These are phyloP conservation scores for Cydia pomonella DNA, from an alignment of 1,140 invertebrate species.

Conservation along the genomic window DNA sequence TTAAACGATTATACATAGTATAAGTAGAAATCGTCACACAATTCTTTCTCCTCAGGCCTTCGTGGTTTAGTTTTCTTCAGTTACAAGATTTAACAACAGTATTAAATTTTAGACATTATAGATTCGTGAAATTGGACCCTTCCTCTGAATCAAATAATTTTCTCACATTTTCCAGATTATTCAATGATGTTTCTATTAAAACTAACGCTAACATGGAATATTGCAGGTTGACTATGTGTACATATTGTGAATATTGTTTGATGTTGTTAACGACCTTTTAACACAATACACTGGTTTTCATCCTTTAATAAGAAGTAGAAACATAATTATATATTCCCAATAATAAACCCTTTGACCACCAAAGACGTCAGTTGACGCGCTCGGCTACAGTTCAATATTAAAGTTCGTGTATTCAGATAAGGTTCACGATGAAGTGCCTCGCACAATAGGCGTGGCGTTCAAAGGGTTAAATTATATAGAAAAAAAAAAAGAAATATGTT, in stretches of 20 bases:
- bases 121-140: neutral
- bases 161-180: too few relatives aligned
- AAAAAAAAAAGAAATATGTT: neutral
- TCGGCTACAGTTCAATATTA: too few relatives aligned
- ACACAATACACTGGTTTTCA: neutral
- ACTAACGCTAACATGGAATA: neutral
- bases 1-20: too few relatives aligned
- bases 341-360: too few relatives aligned
- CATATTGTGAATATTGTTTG: neutral
- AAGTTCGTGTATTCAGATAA: too few relatives aligned
- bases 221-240: neutral
- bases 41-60: neutral
- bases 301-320: too few relatives aligned
- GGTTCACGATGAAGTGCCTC: too few relatives aligned
- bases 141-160: neutral
- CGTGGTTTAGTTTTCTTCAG: neutral
- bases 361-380: too few relatives aligned
- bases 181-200: neutral
- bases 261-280: neutral
- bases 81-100: neutral
- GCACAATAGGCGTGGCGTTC: too few relatives aligned
- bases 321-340: too few relatives aligned
- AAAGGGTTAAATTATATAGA: too few relatives aligned
- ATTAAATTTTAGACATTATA: neutral
- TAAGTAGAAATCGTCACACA: too few relatives aligned